Base-by-base conservation (phyloP, 2,797 vertebrate genomes). In the Periophthalmus magnuspinnatus region DNA sequence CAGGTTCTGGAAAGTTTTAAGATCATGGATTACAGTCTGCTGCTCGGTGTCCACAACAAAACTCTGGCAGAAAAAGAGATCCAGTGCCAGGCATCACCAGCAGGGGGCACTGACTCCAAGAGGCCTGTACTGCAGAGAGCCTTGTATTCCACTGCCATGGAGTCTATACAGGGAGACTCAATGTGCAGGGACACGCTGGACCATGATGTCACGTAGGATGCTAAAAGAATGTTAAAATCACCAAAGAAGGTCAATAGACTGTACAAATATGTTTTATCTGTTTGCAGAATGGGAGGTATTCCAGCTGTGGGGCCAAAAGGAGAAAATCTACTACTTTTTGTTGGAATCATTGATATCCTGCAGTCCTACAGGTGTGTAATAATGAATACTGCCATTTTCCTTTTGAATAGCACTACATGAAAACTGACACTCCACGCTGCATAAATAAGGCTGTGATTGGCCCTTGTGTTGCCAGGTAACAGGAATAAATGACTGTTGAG, bases 21-120 rank as follows among this genome's bases (percentile, higher is more conserved):
- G 91, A 99, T 98, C 78, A 98, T 99, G 96, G 97, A 99, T 92
- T 99, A 99, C 92, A 99, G 97, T 86, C 91, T 99, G 70, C 90
- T 99, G 76, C 93, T 99, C 11, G 97, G 97, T 0, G 86, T 99
- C 71, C 97, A 99, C 84, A 99, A 98, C 83, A 93, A 97, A 41
- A 95, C 94, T 74, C 95, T 95, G 87, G 95, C 95, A 6, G 93
- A 96, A 70, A 92, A 94, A 0, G 96, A 99, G 69, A 90, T 83
- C 19, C 95, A 95, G 88, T 85, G 92, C 0, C 95, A 96, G 81
- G 95, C 96, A 0, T 95, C 95, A 0, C 95, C 93, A 71, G 88
- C 94, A 0, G 88, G 91, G 0, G 90, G 89, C 0, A 96, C 72
- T 2, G 90, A 97, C 1, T 96, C 97, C 76, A 97, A 95, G 89